Evolutionary conservation across 2,113 vertebrate genomes (phyloP).

Genomic region (Cinclus mexicanus): DNA sequence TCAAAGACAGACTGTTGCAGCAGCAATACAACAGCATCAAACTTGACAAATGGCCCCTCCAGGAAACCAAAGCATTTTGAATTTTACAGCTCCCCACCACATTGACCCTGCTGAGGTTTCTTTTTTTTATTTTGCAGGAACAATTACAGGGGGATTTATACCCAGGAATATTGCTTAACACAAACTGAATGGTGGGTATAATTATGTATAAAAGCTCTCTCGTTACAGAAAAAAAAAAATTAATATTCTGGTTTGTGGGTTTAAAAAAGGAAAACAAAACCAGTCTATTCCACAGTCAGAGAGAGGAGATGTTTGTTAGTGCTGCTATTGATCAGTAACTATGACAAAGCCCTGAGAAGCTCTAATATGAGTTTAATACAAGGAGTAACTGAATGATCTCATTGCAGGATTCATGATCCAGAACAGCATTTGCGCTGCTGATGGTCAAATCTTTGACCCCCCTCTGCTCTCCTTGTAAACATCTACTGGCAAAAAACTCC

Average conservation of each 20-base stretch:
- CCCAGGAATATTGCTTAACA: neutral
- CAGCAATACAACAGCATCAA: neutral
- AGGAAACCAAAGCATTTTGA: constrained; percentile 22
- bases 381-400: neutral
- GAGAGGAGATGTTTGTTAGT: neutral
- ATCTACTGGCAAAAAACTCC: neutral
- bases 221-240: neutral
- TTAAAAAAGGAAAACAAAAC: constrained; percentile 17
- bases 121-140: neutral
- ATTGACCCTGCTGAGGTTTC: neutral
- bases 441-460: neutral
- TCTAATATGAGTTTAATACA: neutral
- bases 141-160: constrained; percentile 14
- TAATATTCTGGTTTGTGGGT: neutral
- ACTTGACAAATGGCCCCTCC: neutral
- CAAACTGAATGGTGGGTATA: neutral
- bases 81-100: neutral
- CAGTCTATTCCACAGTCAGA: neutral
- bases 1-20: neutral
- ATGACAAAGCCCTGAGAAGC: neutral
- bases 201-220: constrained; percentile 23
- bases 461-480: neutral
- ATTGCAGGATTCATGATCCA: neutral
- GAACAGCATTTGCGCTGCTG: neutral
- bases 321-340: constrained; percentile 17